Conservation (phyloP, 1,140 invertebrate genomes). For the Drosophila elegans region DNA sequence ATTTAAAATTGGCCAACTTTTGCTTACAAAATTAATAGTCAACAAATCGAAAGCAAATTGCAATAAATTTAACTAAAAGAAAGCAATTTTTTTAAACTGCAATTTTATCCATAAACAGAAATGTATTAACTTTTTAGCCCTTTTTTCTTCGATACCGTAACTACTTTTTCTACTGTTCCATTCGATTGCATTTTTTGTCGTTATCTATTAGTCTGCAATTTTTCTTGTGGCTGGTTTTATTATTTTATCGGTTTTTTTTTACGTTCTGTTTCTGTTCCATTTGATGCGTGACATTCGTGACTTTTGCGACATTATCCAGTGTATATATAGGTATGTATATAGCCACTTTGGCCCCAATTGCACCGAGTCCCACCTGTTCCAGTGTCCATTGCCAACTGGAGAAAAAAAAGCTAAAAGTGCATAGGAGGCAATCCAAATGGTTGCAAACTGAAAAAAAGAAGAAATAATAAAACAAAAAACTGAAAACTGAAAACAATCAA, state of each 20-base stretch:
- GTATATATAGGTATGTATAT: not conserved
- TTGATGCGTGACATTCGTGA: conserved; percentile 38
- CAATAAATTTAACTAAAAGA: too few relatives aligned
- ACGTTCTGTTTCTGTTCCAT: conserved; percentile 8
- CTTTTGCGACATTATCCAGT: conserved; percentile 18
- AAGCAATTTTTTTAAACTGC: too few relatives aligned
- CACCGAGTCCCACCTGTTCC: conserved; percentile 14
- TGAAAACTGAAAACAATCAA: conserved; percentile 24
- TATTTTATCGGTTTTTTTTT: not conserved
- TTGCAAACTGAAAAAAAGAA: conserved; percentile 17
- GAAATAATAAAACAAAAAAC: conserved; percentile 24
- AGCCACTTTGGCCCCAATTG: not conserved
- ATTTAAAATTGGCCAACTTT: too few relatives aligned
- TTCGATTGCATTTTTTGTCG: conserved; percentile 7
- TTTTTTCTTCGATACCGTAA: not conserved
- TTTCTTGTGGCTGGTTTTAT: conserved; percentile 1
- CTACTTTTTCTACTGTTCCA: conserved; percentile 5
- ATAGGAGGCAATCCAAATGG: conserved; percentile 20
- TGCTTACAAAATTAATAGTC: too few relatives aligned
- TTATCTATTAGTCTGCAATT: not conserved
- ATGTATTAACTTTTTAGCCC: not conserved
- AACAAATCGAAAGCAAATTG: too few relatives aligned
- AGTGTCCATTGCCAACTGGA: conserved; percentile 12
- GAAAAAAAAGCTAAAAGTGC: conserved; percentile 14
- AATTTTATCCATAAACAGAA: not conserved